Percentiles rank a stretch among this genome's conserved stretches.
These are phyloP conservation scores for Glaucomys volans DNA, from an alignment of 2,113 vertebrate genomes.

Conservation along the genomic window DNA sequence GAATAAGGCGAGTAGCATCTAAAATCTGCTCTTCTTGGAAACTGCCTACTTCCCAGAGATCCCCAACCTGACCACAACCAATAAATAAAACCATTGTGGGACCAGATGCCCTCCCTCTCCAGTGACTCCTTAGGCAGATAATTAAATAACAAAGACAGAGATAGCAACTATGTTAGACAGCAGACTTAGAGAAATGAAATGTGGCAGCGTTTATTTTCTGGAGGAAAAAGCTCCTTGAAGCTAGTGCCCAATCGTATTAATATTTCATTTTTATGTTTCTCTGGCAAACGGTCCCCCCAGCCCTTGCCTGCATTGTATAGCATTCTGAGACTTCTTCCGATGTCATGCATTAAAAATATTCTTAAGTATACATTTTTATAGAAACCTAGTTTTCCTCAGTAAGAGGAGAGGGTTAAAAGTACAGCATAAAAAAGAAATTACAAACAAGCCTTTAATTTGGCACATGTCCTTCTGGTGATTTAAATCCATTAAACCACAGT, in stretches of 20 bases:
- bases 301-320: neutral
- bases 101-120: conserved; percentile 9
- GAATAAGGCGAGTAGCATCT: conserved; percentile 1
- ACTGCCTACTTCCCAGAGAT: conserved; percentile 38
- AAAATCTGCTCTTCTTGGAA: conserved; percentile 55
- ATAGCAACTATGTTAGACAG: conserved; percentile 33
- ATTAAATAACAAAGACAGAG: conserved; percentile 62
- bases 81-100: conserved; percentile 62
- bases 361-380: conserved; percentile 49
- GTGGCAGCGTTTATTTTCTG: conserved; percentile 46
- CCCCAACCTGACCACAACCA: conserved; percentile 50
- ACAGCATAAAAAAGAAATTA: conserved; percentile 60
- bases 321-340: conserved; percentile 62
- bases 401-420: conserved; percentile 70
- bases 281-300: conserved; percentile 9
- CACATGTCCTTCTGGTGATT: conserved; percentile 69
- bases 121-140: neutral
- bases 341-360: neutral
- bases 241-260: neutral
- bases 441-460: conserved; percentile 68
- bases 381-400: conserved; percentile 57
- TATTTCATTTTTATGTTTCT: conserved; percentile 58
- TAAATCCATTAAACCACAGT: conserved; percentile 72
- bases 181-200: conserved; percentile 16
- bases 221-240: conserved; percentile 52